Conservation (phyloP, 2,113 vertebrate genomes). For the Uria lomvia region DNA sequence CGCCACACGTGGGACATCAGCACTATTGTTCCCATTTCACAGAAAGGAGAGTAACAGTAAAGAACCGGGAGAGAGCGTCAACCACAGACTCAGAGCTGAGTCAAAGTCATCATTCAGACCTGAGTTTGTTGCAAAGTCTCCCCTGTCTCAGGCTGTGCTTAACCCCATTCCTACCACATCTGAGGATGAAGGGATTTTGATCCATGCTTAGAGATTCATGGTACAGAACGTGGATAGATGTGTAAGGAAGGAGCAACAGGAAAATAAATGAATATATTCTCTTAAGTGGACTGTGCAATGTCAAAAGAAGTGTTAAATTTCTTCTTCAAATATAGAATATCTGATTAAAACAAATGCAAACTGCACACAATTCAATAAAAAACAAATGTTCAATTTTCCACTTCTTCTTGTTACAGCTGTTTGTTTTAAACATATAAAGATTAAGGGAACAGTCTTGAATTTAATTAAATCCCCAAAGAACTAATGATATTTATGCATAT, state of each 20-base stretch:
- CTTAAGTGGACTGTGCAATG: neutral
- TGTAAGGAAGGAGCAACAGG: neutral
- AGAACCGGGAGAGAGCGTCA: neutral
- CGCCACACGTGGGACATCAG: neutral
- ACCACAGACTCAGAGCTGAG: neutral
- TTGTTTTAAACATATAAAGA: constrained; percentile 63
- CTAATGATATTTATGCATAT: constrained; percentile 67
- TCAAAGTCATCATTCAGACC: neutral
- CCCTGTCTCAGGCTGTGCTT: neutral
- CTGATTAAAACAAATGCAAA: constrained; percentile 41
- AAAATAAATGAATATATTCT: neutral
- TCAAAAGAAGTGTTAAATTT: constrained; percentile 28
- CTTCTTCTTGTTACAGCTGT: constrained; percentile 40
- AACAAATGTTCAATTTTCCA: constrained; percentile 51
- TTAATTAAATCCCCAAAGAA: constrained; percentile 65
- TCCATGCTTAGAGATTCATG: neutral
- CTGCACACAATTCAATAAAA: constrained; percentile 16
- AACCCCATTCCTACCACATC: neutral
- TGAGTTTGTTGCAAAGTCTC: neutral
- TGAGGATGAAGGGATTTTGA: neutral
- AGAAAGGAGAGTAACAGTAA: neutral
- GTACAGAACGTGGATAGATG: neutral
- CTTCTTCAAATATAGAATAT: constrained; percentile 1
- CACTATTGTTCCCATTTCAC: neutral
- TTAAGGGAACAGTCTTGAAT: constrained; percentile 54